A percentile compares a stretch with the other conserved stretches of the same genome.
phyloP scores from a whole-genome alignment of 2,888 invertebrate species.

The Dolichopus griseipennis region DNA sequence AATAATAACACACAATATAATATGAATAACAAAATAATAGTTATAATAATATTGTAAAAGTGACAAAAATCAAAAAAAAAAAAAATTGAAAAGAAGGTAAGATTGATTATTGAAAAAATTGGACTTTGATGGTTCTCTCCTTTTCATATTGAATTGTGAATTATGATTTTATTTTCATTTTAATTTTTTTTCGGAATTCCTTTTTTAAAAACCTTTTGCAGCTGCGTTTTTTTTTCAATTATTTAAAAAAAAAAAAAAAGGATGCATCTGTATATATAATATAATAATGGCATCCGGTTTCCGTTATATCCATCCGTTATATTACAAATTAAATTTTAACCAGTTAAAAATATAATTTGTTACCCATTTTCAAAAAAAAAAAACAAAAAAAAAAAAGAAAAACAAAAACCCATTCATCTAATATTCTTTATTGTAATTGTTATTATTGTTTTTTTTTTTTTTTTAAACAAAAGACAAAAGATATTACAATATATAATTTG shows the following conservation, averaged over 20 bases:
- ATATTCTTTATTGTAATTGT: no score
- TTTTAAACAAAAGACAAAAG: no score
- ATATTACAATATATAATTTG: no score
- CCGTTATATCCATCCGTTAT: background rate
- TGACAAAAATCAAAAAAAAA: background rate
- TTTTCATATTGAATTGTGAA: background rate
- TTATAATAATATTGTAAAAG: background rate
- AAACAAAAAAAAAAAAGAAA: no score
- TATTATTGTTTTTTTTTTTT: no score
- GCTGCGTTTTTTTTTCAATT: background rate
- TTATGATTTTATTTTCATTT: background rate
- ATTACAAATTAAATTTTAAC: no score
- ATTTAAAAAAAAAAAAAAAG: background rate
- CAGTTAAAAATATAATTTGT: no score
- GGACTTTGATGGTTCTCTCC: background rate
- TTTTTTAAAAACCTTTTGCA: background rate
- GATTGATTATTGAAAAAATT: conserved; percentile 1
- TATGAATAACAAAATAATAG: no score
- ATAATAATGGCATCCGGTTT: background rate
- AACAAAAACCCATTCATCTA: no score
- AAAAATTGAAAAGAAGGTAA: background rate
- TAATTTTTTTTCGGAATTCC: no score
- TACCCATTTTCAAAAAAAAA: no score
- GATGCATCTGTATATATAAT: background rate
- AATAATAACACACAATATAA: background rate